Base-by-base conservation (phyloP, 2,113 vertebrate species). In the Microtus montanus region DNA sequence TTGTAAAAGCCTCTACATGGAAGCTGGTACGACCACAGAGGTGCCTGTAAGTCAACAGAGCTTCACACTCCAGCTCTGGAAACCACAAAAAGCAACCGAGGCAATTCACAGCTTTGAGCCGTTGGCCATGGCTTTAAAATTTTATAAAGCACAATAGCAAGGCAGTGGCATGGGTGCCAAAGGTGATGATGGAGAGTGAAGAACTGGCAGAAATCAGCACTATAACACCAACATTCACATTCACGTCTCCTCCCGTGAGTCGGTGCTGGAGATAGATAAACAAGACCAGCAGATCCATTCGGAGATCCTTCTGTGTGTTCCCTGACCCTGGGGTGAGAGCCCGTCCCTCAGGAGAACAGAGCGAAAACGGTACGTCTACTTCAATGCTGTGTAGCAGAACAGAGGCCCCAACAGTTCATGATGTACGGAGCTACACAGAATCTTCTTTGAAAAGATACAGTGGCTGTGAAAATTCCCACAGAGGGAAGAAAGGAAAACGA, bases 401-500 rank as follows among this genome's bases (percentile, higher is more conserved):
- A 83, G 49, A 91, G 35, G 89, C 7, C 71, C 38, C 41, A 86
- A 64, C 38, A 74, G 66, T 77, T 82, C 63, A 68, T 84, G n/a
- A 95, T 49, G 75, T 87, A 79, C 7, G 15, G 75, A 83, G 47
- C 89, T 64, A 88, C 13, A 58, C 26, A 7, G 82, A 75, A 22
- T 15, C 47, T 58, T 84, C 24, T 63, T 63, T 15, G 2, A 22
- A 89, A 95, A 75, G 28, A 54, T 58, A 33, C 11, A n/a, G 20
- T 26, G 19, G 26, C 49, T 91, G 97, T 47, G 79, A 52, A 93
- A 91, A 87, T 89, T 91, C 30, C 61, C 49, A 83, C 33, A 35
- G 77, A 86, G 4, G 47, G 78, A 95, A 88, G 20, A 86, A 92
- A 91, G 41, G 14, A 87, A 93, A 95, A 87, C 47, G 77, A 88